Percentiles rank a stretch among this genome's conserved stretches.
Conservation (phyloP, 2,113 vertebrate genomes). For the Dasyornis broadbenti region DNA sequence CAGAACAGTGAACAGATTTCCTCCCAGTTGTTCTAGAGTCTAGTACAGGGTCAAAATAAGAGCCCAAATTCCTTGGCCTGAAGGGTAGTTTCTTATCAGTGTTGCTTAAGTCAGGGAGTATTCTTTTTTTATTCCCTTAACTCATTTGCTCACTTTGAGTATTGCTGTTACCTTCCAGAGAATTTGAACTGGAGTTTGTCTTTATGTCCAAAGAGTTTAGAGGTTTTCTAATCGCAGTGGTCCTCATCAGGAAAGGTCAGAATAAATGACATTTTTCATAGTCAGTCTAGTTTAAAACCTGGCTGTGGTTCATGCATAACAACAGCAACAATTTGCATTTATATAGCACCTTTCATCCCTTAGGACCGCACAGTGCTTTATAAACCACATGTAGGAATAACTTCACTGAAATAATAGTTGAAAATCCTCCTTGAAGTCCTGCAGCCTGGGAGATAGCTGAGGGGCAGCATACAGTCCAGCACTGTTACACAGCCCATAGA, state of each 20-base stretch:
- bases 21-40: background rate
- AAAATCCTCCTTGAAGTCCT: background rate
- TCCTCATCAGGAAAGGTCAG: conserved; percentile 55
- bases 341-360: conserved; percentile 63
- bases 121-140: background rate
- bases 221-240: conserved; percentile 11
- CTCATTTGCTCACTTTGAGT: background rate
- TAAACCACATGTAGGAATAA: conserved; percentile 27
- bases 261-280: conserved; percentile 48
- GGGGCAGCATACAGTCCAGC: background rate
- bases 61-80: background rate
- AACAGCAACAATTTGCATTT: conserved; percentile 66
- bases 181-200: conserved; percentile 30
- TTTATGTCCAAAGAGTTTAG: conserved; percentile 28
- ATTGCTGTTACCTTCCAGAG: background rate
- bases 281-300: conserved; percentile 44
- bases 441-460: background rate
- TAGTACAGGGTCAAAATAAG: background rate
- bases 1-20: conserved; percentile 8
- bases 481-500: background rate
- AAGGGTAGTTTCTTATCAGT: background rate
- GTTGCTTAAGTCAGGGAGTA: background rate
- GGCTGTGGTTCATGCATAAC: conserved; percentile 50
- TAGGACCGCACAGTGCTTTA: conserved; percentile 31
- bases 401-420: conserved; percentile 1